Conservation (phyloP, 2,797 vertebrate genomes). For the Neosalanx taihuensis region DNA sequence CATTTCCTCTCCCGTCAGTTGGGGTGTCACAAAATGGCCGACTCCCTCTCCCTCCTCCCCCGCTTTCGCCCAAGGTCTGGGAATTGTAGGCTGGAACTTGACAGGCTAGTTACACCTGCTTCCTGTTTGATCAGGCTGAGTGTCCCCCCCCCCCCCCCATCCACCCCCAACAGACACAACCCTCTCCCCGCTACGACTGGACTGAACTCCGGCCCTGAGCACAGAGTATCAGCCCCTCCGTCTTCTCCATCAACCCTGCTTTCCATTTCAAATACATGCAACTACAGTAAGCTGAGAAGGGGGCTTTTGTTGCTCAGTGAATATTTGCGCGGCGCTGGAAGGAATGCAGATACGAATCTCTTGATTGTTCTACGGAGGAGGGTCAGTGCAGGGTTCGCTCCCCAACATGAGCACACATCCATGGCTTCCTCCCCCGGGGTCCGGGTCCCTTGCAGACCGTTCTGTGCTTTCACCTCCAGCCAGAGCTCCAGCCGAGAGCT, state of each 20-base stretch:
- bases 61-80: slow-evolving; percentile 71
- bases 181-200: not conserved
- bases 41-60: slow-evolving; percentile 57
- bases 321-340: too few relatives aligned
- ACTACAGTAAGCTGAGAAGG: too few relatives aligned
- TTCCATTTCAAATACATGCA: too few relatives aligned
- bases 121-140: slow-evolving; percentile 56
- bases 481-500: too few relatives aligned
- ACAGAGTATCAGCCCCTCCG: not conserved
- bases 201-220: not conserved
- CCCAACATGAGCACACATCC: too few relatives aligned
- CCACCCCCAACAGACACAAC: slow-evolving; percentile 26
- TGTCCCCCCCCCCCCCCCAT: slow-evolving; percentile 25
- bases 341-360: too few relatives aligned
- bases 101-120: slow-evolving; percentile 65
- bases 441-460: too few relatives aligned
- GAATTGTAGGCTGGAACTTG: slow-evolving; percentile 71
- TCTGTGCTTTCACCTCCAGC: not conserved
- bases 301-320: too few relatives aligned
- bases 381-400: too few relatives aligned
- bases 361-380: too few relatives aligned
- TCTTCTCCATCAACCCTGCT: not conserved
- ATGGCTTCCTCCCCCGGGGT: too few relatives aligned
- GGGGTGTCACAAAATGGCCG: slow-evolving; percentile 65
- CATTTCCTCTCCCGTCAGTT: slow-evolving; percentile 63